These are phyloP conservation scores for Ameiurus melas DNA, from an alignment of 2,113 vertebrate genomes.

Conservation along the genomic window DNA sequence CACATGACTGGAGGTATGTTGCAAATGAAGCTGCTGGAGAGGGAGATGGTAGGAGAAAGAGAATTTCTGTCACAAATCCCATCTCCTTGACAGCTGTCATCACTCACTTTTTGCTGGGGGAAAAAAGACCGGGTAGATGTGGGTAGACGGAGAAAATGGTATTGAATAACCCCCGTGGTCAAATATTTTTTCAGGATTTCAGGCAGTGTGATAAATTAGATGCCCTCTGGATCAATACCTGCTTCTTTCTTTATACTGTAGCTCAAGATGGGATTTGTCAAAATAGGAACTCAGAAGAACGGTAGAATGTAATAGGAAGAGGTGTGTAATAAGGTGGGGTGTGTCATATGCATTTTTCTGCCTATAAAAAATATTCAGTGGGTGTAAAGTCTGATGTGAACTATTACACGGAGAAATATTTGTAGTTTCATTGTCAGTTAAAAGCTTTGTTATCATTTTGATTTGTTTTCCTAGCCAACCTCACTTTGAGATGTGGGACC, in stretches of 20 bases:
- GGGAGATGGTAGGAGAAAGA: slow-evolving; percentile 60
- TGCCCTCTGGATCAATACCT: slow-evolving; percentile 70
- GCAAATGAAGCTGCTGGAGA: slow-evolving; percentile 66
- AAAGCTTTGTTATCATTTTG: slow-evolving; percentile 1
- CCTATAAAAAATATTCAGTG: not conserved
- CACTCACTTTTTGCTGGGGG: slow-evolving; percentile 65
- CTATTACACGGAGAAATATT: not conserved
- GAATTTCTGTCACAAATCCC: slow-evolving; percentile 67
- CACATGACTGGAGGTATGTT: slow-evolving; percentile 61
- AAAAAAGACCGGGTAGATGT: slow-evolving; percentile 68
- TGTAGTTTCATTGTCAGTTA: not conserved
- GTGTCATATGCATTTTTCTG: slow-evolving; percentile 24
- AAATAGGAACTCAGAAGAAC: slow-evolving; percentile 62
- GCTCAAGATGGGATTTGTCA: slow-evolving; percentile 74
- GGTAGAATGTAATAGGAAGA: slow-evolving; percentile 43
- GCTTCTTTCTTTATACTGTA: slow-evolving; percentile 63
- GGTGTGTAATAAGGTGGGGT: slow-evolving; percentile 15
- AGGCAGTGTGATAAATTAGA: slow-evolving; percentile 74
- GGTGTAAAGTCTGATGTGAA: not conserved
- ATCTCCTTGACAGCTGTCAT: slow-evolving; percentile 73
- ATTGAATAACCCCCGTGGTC: slow-evolving; percentile 76
- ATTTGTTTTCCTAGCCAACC: not conserved
- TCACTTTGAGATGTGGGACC: not conserved
- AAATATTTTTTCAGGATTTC: slow-evolving; percentile 71
- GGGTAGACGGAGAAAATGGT: slow-evolving; percentile 70